Base-by-base conservation (phyloP, 2,888 invertebrate species). In the Ephialtes manifestator region DNA sequence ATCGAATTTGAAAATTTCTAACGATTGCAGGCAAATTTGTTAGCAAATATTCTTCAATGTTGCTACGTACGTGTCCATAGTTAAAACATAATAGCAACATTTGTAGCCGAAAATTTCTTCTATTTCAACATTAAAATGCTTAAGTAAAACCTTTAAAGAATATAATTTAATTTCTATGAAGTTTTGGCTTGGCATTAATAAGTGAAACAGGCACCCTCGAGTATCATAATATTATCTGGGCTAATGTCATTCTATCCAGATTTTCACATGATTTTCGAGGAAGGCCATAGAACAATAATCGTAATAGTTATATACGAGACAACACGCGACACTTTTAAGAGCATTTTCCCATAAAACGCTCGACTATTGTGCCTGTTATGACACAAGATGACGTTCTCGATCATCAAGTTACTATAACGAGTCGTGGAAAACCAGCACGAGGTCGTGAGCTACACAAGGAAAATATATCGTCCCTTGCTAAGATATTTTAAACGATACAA, bases 341-440 rank as follows among this genome's bases (percentile, higher is more conserved):
- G 28, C 15, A 15, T 78, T 53, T 74, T 70, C n/a, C 35, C 46
- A 70, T 55, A 46, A 74, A 67, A 48, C 46, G 11, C 5, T n/a
- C 39, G 48, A 48, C 65, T 28, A 3, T n/a, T 55, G 48, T 35
- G 39, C 15, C 46, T 75, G 20, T 24, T 18, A 35, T 63, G 72
- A 15, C 35, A 51, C 63, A 51, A 71, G 24, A 58, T 20, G 48
- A 48, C 39, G 67, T 10, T 81, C 11, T 60, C 51, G 72, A 28
- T 28, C 35, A 53, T 72, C 55, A 39, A 60, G 65, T 20, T 76
- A 51, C 72, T 74, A 60, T 60, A 67, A 72, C 77, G 80, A 81
- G 77, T 60, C n/a, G 48, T 43, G 72, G 39, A 81, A 81, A 84
- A 84, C 48, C 72, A 74, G 84, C 68, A 84, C 84, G 81, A 84